A percentile compares a stretch with the other conserved stretches of the same genome.
Evolutionary conservation across 2,113 vertebrate species (phyloP).

Genomic region (Amblyopsis rosae): DNA sequence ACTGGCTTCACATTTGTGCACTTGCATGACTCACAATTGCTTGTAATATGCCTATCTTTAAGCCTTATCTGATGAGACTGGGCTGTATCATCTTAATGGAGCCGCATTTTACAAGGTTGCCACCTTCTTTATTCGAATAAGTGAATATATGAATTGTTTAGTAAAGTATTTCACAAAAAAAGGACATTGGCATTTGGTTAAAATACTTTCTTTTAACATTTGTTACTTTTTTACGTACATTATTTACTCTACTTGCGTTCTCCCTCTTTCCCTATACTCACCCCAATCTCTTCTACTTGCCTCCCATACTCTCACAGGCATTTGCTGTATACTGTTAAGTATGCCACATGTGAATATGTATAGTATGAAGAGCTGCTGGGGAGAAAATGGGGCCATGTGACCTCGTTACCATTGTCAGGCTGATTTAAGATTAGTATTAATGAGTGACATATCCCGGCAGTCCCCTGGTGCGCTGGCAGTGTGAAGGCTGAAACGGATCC

Average conservation of each 20-base stretch:
- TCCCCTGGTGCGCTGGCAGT: background rate
- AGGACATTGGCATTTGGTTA: no score
- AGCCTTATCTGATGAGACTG: slow-evolving; percentile 1
- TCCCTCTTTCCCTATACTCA: no score
- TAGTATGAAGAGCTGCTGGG: slow-evolving; percentile 23
- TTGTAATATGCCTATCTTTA: background rate
- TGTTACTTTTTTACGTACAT: no score
- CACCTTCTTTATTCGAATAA: no score
- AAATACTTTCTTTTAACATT: no score
- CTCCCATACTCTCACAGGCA: slow-evolving; percentile 32
- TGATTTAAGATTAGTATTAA: slow-evolving; percentile 28
- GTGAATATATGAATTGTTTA: no score
- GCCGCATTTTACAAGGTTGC: no score
- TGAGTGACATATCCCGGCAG: slow-evolving; percentile 12
- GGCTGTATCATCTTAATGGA: background rate
- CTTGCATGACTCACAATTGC: background rate
- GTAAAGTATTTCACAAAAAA: no score
- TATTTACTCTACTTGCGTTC: background rate
- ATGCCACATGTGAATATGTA: slow-evolving; percentile 36
- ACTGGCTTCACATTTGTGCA: no score
- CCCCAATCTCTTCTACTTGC: no score
- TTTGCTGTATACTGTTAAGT: slow-evolving; percentile 42
- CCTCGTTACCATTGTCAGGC: slow-evolving; percentile 21
- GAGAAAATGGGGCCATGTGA: slow-evolving; percentile 24
- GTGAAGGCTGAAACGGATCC: background rate